Evolutionary conservation across 2,797 vertebrate species (phyloP), one percentile per base, ranked within the genome.

Genomic region (Urosaurus nigricauda): DNA sequence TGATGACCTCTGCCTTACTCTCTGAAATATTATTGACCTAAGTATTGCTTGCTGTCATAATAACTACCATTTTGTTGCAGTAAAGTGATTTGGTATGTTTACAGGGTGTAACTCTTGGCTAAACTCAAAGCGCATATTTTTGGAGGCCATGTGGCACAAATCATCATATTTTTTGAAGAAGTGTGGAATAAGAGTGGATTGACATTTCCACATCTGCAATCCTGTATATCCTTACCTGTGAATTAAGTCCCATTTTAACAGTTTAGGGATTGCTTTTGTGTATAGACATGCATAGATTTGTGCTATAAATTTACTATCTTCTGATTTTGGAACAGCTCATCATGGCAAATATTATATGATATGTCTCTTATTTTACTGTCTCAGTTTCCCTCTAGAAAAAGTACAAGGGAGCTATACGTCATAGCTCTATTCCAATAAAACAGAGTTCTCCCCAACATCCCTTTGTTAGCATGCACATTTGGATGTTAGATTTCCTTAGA

Each of bases 101-200:
- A 81, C 84, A 89, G 87, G 16, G 79, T 88, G 70, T 2, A 84
- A 80, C 82, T 90, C 90, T 91, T 93, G 83, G 86, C 85, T 79
- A 87, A 94, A 91, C 14, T 88, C 89, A 88, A 87, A 29, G 3
- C 26, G 75, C 14, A 75, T 84, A 68, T 90, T 95, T 79, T 1
- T 51, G 71, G 71, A 94, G 80, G 82, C 84, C 87, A 17, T 70
- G 70, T 73, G 91, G 79, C 73, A 83, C 9, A 70, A 83, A 77
- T 85, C 84, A 37, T 53, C 83, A 84, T 77, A 93, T 91, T 91
- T n/a, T 85, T 92, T 63, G 84, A 93, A 91, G 84, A 32, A 89
- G 83, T 0, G 16, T 47, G 9, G 77, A 75, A 29, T 79, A 88
- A 90, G 84, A 93, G 12, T 32, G 43, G 47, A 87, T 82, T 47